Conservation (phyloP, 2,888 invertebrate species). For the Odontocerum albicorne region DNA sequence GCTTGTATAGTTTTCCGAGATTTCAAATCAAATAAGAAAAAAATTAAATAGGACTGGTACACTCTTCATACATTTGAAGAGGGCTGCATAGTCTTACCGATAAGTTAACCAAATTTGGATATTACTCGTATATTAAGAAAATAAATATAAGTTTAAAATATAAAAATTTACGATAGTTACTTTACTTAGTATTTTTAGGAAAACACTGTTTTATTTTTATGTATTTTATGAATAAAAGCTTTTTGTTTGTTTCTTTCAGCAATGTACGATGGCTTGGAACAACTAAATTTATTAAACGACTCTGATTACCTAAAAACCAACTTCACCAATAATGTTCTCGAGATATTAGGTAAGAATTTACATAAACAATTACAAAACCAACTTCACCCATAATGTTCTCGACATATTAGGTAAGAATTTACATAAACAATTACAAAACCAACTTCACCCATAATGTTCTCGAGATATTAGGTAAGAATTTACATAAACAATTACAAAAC, state of each 20-base stretch:
- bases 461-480: too few relatives aligned
- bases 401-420: too few relatives aligned
- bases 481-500: too few relatives aligned
- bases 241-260: slow-evolving; percentile 36
- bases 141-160: not conserved
- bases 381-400: too few relatives aligned
- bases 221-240: not conserved
- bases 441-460: too few relatives aligned
- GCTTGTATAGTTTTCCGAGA: too few relatives aligned
- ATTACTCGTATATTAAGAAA: too few relatives aligned
- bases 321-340: slow-evolving; percentile 38
- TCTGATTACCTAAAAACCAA: slow-evolving; percentile 39
- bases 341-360: slow-evolving; percentile 39
- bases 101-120: too few relatives aligned
- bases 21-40: too few relatives aligned
- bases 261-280: slow-evolving; percentile 39
- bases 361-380: not conserved
- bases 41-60: too few relatives aligned
- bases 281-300: slow-evolving; percentile 36
- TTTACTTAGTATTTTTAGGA: not conserved
- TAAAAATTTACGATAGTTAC: not conserved
- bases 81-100: too few relatives aligned
- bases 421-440: not conserved
- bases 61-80: too few relatives aligned
- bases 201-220: slow-evolving; percentile 10